A percentile compares a stretch with the other conserved stretches of the same genome.
phyloP scores from a whole-genome alignment of 1,140 invertebrate genomes.

The Polypedilum vanderplanki region DNA sequence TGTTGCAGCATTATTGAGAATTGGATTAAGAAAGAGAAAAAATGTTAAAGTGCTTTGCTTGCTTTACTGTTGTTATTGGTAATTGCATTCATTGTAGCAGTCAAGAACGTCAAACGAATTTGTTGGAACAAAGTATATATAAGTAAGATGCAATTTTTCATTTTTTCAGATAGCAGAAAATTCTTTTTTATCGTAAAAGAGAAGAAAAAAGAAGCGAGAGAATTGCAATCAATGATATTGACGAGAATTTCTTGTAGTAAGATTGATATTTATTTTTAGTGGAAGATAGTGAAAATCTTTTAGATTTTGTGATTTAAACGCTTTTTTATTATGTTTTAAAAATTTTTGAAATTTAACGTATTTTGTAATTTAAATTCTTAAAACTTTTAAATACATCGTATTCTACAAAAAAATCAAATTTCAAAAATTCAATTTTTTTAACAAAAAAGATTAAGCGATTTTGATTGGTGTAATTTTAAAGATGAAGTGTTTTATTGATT shows the following conservation, averaged over 20 bases:
- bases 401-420: too few relatives aligned
- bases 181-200: neutral
- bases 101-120: neutral
- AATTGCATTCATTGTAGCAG: neutral
- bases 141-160: slow-evolving; percentile 6
- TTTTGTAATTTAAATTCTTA: too few relatives aligned
- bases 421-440: too few relatives aligned
- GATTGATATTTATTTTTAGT: neutral
- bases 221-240: neutral
- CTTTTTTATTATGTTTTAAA: too few relatives aligned
- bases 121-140: too few relatives aligned
- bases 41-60: neutral
- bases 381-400: too few relatives aligned
- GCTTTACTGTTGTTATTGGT: neutral
- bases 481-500: neutral
- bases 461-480: neutral
- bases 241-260: neutral
- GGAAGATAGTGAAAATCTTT: too few relatives aligned
- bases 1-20: too few relatives aligned
- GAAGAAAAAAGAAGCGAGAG: neutral
- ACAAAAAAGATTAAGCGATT: too few relatives aligned
- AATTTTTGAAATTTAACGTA: too few relatives aligned
- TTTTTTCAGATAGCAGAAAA: neutral
- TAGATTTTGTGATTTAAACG: too few relatives aligned
- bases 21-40: neutral